Percentiles rank a stretch among this genome's conserved stretches.
Conservation (phyloP, 1,140 invertebrate species). For the Drosophila nigromelanica region DNA sequence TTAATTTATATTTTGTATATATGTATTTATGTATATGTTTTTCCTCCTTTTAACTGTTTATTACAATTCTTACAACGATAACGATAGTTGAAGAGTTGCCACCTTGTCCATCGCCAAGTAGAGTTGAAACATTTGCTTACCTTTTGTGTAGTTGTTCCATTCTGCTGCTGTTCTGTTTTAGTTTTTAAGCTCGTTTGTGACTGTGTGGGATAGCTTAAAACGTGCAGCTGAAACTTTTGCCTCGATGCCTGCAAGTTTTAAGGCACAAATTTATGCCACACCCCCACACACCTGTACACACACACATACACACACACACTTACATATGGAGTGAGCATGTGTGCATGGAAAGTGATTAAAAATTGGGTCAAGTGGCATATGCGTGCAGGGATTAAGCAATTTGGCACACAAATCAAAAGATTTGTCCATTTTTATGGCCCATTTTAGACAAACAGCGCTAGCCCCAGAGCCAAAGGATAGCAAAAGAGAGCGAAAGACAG, state of each 20-base stretch:
- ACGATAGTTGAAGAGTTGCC: neutral
- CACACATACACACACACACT: constrained; percentile 8
- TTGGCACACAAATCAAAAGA: constrained; percentile 78
- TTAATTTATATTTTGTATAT: too few species aligned
- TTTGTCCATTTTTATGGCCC: constrained; percentile 54
- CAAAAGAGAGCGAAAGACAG: neutral
- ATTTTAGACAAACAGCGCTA: constrained; percentile 20
- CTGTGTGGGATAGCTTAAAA: constrained; percentile 65
- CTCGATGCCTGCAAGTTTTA: constrained; percentile 62
- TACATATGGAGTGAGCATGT: constrained; percentile 45
- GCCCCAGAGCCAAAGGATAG: neutral
- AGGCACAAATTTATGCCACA: constrained; percentile 74
- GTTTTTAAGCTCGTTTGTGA: constrained; percentile 64
- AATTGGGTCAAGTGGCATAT: constrained; percentile 79
- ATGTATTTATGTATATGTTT: too few species aligned
- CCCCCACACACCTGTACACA: constrained; percentile 4
- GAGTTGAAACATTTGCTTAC: constrained; percentile 35
- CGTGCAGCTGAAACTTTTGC: constrained; percentile 72
- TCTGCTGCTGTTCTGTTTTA: constrained; percentile 7
- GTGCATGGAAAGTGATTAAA: constrained; percentile 78
- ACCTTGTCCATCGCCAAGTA: constrained; percentile 19
- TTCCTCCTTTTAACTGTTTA: neutral
- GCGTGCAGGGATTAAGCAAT: constrained; percentile 76
- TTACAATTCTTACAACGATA: neutral
- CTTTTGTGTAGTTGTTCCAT: constrained; percentile 29